phyloP scores from a whole-genome alignment of 1,140 invertebrate genomes.

The Cardiocondyla obscurior region DNA sequence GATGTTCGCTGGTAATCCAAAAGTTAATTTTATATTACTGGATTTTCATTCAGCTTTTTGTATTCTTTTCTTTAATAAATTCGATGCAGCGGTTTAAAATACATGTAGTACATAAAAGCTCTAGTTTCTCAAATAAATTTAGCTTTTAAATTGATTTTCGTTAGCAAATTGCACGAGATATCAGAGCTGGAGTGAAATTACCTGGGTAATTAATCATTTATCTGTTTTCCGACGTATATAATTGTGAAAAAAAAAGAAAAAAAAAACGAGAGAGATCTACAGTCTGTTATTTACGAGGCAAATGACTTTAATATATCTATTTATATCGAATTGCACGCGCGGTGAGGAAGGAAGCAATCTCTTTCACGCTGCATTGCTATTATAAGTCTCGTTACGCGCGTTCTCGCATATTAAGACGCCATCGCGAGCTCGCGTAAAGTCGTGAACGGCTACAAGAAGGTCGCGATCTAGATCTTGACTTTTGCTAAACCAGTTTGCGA shows the following conservation, averaged over 20 bases:
- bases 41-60: not conserved
- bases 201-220: not conserved
- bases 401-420: conserved; percentile 41
- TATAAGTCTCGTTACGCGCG: not conserved
- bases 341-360: not conserved
- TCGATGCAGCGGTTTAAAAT: no score
- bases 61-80: no score
- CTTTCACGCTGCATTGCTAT: not conserved
- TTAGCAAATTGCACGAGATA: not conserved
- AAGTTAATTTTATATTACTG: conserved; percentile 4
- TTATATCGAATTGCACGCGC: not conserved
- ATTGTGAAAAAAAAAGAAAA: no score
- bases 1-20: not conserved
- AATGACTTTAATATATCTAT: not conserved
- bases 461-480: conserved; percentile 74
- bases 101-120: no score
- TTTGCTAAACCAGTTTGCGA: conserved; percentile 71
- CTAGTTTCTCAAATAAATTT: no score
- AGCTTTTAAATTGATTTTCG: not conserved
- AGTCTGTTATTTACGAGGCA: not conserved
- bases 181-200: not conserved
- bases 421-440: conserved; percentile 27
- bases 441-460: conserved; percentile 58
- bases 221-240: not conserved
- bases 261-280: no score